A percentile compares a stretch with the other conserved stretches of the same genome.
Conservation (phyloP, 2,888 invertebrate genomes). For the Callyntrura guangdongensis region DNA sequence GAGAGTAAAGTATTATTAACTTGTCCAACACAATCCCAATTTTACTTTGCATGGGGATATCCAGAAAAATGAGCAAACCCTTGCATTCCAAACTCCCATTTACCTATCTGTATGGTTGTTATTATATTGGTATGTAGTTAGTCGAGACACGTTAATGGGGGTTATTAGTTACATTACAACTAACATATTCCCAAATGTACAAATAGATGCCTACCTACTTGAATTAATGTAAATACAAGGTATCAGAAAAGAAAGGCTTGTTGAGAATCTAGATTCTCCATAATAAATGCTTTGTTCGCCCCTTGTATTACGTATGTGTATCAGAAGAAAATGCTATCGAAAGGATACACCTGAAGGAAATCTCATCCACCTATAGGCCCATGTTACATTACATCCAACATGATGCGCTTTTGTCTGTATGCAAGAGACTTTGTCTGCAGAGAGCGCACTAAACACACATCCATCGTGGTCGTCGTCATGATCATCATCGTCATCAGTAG, state of each 20-base stretch:
- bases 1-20: not conserved
- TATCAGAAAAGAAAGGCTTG: constrained; percentile 28
- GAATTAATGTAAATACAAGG: not conserved
- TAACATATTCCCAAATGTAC: not conserved
- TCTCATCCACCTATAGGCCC: constrained; percentile 5
- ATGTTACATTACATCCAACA: constrained; percentile 16
- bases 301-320: not conserved
- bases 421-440: constrained; percentile 39
- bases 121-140: not conserved
- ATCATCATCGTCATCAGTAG: constrained; percentile 26
- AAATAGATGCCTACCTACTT: not conserved
- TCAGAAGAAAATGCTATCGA: constrained; percentile 13
- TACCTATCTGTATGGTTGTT: not conserved
- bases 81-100: not conserved
- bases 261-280: constrained; percentile 19
- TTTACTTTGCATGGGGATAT: constrained; percentile 62
- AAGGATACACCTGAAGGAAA: not conserved
- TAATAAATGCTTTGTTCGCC: not conserved
- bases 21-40: constrained; percentile 72
- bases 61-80: constrained; percentile 58
- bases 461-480: constrained; percentile 50
- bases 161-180: not conserved
- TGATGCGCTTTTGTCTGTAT: constrained; percentile 34
- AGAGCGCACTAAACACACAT: constrained; percentile 71
- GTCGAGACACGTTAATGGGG: not conserved